Conservation (phyloP, 2,113 vertebrate species). For the Brachyistius frenatus region DNA sequence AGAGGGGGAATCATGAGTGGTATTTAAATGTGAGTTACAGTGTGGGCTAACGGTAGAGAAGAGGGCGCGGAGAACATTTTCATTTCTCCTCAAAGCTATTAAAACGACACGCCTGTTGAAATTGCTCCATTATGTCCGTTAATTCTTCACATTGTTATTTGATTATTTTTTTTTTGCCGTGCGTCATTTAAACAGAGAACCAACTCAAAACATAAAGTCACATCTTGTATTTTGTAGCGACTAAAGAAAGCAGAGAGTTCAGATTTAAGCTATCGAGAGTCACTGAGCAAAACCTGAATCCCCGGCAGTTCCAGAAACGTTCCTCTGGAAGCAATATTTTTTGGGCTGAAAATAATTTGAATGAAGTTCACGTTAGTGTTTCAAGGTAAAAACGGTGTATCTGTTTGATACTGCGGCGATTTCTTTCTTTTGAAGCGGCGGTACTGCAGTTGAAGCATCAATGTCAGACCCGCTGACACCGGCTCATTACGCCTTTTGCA, state of each 20-base stretch:
- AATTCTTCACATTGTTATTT: too few relatives aligned
- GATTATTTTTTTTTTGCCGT: too few relatives aligned
- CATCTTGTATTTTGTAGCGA: not conserved
- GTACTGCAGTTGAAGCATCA: too few relatives aligned
- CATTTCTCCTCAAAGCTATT: not conserved
- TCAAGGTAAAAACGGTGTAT: not conserved
- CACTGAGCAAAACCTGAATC: constrained; percentile 13
- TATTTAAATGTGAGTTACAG: not conserved
- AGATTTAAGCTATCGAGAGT: not conserved
- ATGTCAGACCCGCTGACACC: constrained; percentile 6
- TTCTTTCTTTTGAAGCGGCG: not conserved
- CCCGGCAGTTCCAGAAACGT: constrained; percentile 7
- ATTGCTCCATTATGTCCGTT: too few relatives aligned
- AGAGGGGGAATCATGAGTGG: not conserved
- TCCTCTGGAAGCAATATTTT: not conserved
- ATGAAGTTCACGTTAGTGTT: constrained; percentile 4
- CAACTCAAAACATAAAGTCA: not conserved
- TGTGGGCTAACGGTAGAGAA: not conserved
- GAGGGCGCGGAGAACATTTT: not conserved
- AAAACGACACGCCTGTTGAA: not conserved
- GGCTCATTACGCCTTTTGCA: constrained; percentile 29
- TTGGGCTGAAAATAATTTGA: not conserved
- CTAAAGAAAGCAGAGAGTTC: not conserved
- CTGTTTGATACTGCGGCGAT: too few relatives aligned
- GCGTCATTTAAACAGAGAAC: not conserved